These are phyloP conservation scores for Idris sp. DNA, from an alignment of 1,140 invertebrate genomes.

Conservation along the genomic window DNA sequence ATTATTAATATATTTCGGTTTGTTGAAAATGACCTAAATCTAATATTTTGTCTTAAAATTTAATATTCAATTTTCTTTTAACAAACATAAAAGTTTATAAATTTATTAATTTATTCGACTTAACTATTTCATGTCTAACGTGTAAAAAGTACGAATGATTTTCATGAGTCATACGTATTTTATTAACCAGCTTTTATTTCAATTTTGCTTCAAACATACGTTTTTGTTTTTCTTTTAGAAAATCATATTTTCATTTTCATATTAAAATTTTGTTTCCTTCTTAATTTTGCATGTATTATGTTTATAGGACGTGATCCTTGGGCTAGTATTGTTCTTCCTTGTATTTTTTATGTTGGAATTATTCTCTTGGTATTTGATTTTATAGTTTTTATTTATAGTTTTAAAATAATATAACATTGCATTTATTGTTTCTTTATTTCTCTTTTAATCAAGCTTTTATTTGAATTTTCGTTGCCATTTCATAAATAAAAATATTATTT, in stretches of 20 bases:
- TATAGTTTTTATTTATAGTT: too few relatives aligned
- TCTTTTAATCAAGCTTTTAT: too few relatives aligned
- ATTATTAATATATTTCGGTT: slow-evolving; percentile 16
- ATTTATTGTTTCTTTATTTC: too few relatives aligned
- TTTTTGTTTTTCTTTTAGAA: neutral
- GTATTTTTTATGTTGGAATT: neutral
- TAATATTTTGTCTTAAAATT: slow-evolving; percentile 10
- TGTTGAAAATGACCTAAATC: slow-evolving; percentile 34
- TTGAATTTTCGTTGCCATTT: too few relatives aligned
- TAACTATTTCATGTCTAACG: slow-evolving; percentile 14
- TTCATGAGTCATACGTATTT: neutral
- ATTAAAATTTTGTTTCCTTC: neutral
- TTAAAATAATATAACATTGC: too few relatives aligned
- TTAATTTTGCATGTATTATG: slow-evolving; percentile 22
- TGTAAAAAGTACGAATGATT: neutral
- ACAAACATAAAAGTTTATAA: too few relatives aligned
- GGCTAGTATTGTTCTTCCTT: slow-evolving; percentile 6
- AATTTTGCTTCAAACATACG: neutral
- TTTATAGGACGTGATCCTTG: slow-evolving; percentile 26
- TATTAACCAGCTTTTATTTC: slow-evolving; percentile 3
- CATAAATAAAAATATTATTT: too few relatives aligned
- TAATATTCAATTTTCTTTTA: neutral
- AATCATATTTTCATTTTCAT: too few relatives aligned
- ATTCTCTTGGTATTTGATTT: too few relatives aligned
- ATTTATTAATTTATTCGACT: too few relatives aligned